These are phyloP conservation scores for Pseudoips prasinana DNA, from an alignment of 2,888 invertebrate genomes.

Conservation along the genomic window DNA sequence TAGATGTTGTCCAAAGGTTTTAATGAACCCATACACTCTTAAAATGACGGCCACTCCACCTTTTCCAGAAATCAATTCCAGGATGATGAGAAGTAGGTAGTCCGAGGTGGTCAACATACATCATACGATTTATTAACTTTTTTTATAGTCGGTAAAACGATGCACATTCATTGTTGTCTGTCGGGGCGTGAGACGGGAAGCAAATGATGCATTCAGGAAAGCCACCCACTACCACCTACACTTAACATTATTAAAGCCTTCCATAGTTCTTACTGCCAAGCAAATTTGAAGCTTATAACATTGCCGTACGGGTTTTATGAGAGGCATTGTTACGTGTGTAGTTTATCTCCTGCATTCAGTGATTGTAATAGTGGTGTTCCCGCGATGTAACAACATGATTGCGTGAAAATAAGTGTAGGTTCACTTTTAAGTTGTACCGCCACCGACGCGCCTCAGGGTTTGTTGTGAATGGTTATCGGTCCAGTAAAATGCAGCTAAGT, in stretches of 20 bases:
- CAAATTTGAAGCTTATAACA: conserved; percentile 3
- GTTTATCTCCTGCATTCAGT: conserved; percentile 18
- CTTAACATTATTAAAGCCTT: conserved; percentile 15
- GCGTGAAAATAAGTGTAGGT: conserved; percentile 15
- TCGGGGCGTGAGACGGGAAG: conserved; percentile 24
- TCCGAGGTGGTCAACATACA: too few relatives aligned
- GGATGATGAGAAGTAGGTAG: too few relatives aligned
- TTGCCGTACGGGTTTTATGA: conserved; percentile 1
- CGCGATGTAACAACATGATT: conserved; percentile 22
- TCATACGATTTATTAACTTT: conserved; percentile 1
- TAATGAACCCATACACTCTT: too few relatives aligned
- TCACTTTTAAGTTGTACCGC: too few relatives aligned
- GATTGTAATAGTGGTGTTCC: conserved; percentile 19
- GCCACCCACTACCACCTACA: conserved; percentile 32
- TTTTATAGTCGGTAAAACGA: conserved; percentile 11
- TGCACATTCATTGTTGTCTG: conserved; percentile 26
- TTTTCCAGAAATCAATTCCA: too few relatives aligned
- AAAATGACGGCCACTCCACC: too few relatives aligned
- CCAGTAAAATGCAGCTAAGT: too few relatives aligned
- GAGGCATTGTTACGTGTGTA: conserved; percentile 3
- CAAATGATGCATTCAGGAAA: conserved; percentile 30
- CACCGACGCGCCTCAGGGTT: too few relatives aligned
- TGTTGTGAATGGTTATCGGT: too few relatives aligned
- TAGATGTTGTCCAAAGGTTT: too few relatives aligned
- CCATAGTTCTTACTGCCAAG: background rate